These are phyloP conservation scores for Chaetophractus vellerosus DNA, from an alignment of 2,797 vertebrate genomes.

Conservation along the genomic window DNA sequence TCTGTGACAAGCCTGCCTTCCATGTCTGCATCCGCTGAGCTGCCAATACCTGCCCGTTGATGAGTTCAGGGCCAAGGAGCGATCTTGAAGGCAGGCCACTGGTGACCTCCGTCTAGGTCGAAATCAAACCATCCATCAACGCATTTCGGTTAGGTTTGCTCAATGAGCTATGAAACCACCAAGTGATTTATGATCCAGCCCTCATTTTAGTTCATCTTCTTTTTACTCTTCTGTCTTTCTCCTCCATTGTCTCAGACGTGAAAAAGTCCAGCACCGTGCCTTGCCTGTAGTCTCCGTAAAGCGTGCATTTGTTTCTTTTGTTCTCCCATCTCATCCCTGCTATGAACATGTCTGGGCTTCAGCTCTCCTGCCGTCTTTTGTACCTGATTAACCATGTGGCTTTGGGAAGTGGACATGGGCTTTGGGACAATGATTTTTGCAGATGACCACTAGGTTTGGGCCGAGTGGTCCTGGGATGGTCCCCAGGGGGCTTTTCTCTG, in stretches of 20 bases:
- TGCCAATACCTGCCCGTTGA: fast-evolving
- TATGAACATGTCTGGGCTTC: background rate
- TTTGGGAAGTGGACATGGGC: background rate
- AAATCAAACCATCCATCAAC: background rate
- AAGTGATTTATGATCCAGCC: background rate
- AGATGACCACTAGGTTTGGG: background rate
- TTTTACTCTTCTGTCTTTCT: background rate
- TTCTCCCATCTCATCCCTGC: background rate
- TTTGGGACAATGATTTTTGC: background rate
- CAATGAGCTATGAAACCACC: background rate
- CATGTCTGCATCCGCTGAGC: background rate
- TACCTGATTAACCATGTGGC: fast-evolving
- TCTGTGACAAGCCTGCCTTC: background rate
- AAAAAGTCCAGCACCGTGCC: background rate
- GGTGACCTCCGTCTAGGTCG: background rate
- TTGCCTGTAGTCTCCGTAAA: background rate
- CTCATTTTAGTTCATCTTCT: background rate
- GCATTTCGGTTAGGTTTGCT: background rate
- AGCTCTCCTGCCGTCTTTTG: background rate
- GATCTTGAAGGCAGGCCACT: background rate
- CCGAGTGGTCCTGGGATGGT: background rate
- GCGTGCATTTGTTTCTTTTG: background rate
- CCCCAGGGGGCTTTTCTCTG: background rate
- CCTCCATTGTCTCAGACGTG: background rate
- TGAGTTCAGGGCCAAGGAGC: background rate